phyloP scores from a whole-genome alignment of 2,113 vertebrate species.

The Nyctereutes procyonoides region DNA sequence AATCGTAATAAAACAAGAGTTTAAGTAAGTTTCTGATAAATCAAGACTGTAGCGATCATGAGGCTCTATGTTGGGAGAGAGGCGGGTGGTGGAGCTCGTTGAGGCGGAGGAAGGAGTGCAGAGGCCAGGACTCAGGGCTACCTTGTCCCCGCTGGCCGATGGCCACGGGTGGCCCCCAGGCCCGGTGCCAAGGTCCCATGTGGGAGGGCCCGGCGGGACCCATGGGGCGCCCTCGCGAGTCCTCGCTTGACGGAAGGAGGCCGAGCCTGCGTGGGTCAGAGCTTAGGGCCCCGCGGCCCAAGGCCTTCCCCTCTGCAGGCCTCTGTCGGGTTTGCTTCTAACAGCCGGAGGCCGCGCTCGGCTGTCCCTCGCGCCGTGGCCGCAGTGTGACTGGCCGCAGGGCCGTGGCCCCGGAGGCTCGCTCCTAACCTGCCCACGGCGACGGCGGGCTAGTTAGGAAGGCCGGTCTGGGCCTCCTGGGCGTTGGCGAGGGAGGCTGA shows the following conservation, averaged over 20 bases:
- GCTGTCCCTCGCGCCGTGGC: rapidly evolving
- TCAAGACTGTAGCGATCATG: not conserved
- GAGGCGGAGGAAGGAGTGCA: rapidly evolving
- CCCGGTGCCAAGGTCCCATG: rapidly evolving
- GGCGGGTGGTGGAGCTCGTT: not conserved
- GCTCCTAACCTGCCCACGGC: too few relatives aligned
- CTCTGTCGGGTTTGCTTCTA: rapidly evolving
- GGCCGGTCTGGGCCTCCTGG: conserved; percentile 21
- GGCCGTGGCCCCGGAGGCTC: rapidly evolving
- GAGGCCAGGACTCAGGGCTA: too few relatives aligned
- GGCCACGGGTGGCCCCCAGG: rapidly evolving
- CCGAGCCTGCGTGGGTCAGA: rapidly evolving
- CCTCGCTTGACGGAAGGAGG: rapidly evolving
- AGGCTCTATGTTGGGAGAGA: rapidly evolving
- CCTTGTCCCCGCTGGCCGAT: too few relatives aligned
- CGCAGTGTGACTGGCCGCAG: rapidly evolving
- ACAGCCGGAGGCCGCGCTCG: too few relatives aligned
- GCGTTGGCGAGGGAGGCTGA: conserved; percentile 69
- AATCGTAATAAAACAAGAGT: not conserved
- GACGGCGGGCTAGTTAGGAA: not conserved
- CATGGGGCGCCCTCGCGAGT: rapidly evolving
- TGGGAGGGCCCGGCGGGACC: not conserved
- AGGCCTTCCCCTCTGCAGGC: not conserved
- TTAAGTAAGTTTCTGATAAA: not conserved
- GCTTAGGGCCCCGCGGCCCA: rapidly evolving